Base-by-base conservation (phyloP, 2,888 invertebrate genomes). In the Dromius quadrimaculatus region DNA sequence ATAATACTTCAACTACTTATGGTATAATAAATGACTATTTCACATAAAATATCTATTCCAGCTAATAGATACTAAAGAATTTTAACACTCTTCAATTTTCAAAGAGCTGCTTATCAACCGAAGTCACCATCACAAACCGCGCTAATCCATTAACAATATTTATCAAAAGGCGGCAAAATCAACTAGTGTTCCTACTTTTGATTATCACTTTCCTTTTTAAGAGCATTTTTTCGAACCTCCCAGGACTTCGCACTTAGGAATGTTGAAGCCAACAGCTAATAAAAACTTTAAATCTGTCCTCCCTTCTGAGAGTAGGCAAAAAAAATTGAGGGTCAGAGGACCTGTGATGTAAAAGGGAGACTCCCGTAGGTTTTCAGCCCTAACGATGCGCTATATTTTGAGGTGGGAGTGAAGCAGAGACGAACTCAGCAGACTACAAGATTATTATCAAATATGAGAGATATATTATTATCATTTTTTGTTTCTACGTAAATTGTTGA, bases 261-360 rank as follows among this genome's bases (percentile, higher is more conserved):
- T 28, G 50, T 6, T 54, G 50, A 47, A 23, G 22, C 23, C n/a
- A 47, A 11, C 41, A 38, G 32, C 41, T 15, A 41, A 62, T 62
- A 62, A 62, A 62, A 62, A 62, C 62, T 17, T 57, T 20, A 57
- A 32, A 28, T 28, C 57, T 41, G 23, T 61, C 41, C 61, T 61
- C 61, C 28, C 28, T 17, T 38, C 28, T 13, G 19, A 28, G 20
- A 13, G 9, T 13, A 38, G 20, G n/a, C n/a, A n/a, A 62, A 62
- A 41, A 62, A 43, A 22, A 17, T 11, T 11, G 28, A 62, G 62
- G 57, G 62, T 62, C 62, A 23, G 3, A 28, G 6, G 28, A 28
- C 8, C 28, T 28, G 28, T 5, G 28, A n/a, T n/a, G n/a, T n/a
- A 41, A 41, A 38, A 62, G 32, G n/a, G 57, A 57, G 41, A 41